phyloP scores from a whole-genome alignment of 2,113 vertebrate genomes.

The Sphyrna mokarran region DNA sequence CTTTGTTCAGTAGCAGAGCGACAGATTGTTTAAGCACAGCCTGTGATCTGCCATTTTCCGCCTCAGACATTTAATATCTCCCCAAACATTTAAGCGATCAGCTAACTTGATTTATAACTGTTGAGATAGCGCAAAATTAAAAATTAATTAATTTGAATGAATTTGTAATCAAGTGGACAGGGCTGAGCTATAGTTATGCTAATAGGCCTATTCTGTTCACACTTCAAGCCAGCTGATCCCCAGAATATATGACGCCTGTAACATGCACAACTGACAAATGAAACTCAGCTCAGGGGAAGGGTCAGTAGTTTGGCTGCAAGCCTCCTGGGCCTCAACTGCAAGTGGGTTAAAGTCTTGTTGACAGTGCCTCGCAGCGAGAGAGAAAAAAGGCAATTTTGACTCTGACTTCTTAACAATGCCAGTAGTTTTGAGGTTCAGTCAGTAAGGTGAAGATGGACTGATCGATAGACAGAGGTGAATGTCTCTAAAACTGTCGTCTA shows the following conservation, averaged over 20 bases:
- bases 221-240: conserved; percentile 47
- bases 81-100: conserved; percentile 41
- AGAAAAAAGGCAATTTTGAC: background rate
- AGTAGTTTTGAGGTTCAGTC: background rate
- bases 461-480: background rate
- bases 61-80: conserved; percentile 50
- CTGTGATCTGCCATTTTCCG: conserved; percentile 44
- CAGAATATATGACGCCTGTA: conserved; percentile 42
- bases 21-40: conserved; percentile 51
- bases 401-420: conserved; percentile 16
- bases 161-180: conserved; percentile 52
- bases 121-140: conserved; percentile 59
- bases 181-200: conserved; percentile 48
- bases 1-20: conserved; percentile 48
- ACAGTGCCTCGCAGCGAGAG: background rate
- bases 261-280: conserved; percentile 42
- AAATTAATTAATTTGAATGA: conserved; percentile 64
- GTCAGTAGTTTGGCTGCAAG: conserved; percentile 43
- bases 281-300: conserved; percentile 38
- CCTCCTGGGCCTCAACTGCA: background rate
- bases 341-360: conserved; percentile 33
- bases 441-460: conserved; percentile 2
- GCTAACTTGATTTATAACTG: conserved; percentile 60
- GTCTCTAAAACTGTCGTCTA: background rate
- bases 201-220: conserved; percentile 46